Conservation (phyloP, 2,113 vertebrate genomes). For the Clarias gariepinus region DNA sequence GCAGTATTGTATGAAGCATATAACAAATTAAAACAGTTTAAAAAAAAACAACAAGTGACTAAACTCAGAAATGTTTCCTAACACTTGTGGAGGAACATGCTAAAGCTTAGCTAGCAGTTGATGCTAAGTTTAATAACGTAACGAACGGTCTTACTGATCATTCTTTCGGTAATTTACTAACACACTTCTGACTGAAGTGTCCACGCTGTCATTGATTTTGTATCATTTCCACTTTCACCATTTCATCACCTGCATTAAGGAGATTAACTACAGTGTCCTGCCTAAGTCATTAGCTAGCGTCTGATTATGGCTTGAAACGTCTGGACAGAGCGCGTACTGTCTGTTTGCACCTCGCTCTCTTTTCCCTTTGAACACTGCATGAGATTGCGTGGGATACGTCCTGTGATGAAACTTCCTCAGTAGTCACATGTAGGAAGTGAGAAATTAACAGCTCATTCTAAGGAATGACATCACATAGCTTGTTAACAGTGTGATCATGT, state of each 20-base stretch:
- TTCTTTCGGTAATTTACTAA: not conserved
- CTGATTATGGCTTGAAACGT: not conserved
- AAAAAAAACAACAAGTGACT: too few relatives aligned
- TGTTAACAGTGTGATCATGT: not conserved
- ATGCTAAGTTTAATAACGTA: not conserved
- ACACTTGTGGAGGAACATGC: not conserved
- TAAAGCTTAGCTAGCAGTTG: not conserved
- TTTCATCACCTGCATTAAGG: not conserved
- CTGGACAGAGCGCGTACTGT: not conserved
- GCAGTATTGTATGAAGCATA: not conserved
- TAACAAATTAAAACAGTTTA: not conserved
- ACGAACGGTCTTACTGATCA: not conserved
- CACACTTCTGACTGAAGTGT: not conserved
- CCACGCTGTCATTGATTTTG: not conserved
- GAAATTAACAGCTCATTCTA: not conserved
- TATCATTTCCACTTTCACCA: not conserved
- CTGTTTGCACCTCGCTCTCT: not conserved
- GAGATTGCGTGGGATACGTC: not conserved
- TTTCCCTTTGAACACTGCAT: not conserved
- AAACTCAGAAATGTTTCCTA: not conserved
- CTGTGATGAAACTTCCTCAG: not conserved
- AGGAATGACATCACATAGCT: not conserved
- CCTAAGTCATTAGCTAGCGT: not conserved
- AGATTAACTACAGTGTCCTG: not conserved
- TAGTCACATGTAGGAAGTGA: not conserved